These are phyloP conservation scores for Bubo blakistoni DNA, from an alignment of 2,113 vertebrate genomes.

Conservation along the genomic window DNA sequence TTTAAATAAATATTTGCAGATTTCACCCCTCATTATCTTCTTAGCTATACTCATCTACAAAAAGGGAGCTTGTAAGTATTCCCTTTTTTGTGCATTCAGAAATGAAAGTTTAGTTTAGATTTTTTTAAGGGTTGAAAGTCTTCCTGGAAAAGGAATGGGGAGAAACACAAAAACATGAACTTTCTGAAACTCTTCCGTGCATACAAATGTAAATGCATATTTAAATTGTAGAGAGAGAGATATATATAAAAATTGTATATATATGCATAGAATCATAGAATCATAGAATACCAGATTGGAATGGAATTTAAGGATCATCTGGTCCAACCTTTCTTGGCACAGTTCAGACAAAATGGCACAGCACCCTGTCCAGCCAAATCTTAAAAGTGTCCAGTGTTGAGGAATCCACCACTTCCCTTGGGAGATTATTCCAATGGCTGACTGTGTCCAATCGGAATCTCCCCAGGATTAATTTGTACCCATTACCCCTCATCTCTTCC, in stretches of 20 bases:
- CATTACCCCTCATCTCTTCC: no score
- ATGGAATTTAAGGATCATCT: no score
- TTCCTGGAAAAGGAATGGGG: background rate
- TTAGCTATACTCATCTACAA: background rate
- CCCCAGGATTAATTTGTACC: no score
- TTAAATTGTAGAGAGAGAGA: background rate
- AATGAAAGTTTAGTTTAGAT: background rate
- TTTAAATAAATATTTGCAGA: conserved; percentile 35
- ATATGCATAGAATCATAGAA: background rate
- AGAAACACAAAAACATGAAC: background rate
- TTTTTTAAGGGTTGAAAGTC: background rate
- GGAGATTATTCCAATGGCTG: no score
- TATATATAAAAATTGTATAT: background rate
- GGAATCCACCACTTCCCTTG: no score
- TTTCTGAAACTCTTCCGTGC: background rate
- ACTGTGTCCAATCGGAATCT: no score
- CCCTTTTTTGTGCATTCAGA: background rate
- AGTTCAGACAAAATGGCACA: no score
- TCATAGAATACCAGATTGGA: no score
- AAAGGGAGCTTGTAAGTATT: background rate
- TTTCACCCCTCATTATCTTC: background rate
- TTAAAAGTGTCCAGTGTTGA: no score
- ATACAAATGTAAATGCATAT: background rate
- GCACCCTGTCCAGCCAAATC: no score
- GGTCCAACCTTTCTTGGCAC: no score